Conservation (phyloP, 2,797 vertebrate species). For the Oreochromis grahami region DNA sequence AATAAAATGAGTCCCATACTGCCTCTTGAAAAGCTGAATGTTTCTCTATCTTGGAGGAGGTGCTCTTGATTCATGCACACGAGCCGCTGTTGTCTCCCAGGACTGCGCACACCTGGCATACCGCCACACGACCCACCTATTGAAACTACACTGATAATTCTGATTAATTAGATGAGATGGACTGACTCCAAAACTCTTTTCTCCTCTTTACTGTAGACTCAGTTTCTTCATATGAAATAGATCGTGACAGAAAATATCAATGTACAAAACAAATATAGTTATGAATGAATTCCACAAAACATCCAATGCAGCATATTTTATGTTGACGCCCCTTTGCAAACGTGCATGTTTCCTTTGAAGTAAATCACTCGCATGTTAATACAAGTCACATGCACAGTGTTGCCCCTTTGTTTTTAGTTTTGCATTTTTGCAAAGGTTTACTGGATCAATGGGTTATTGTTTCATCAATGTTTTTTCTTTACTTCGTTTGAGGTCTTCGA, state of each 20-base stretch:
- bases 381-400: neutral
- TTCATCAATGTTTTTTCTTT: neutral
- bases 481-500: neutral
- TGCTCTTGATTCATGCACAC: neutral
- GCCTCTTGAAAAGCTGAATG: neutral
- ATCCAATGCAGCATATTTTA: neutral
- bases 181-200: neutral
- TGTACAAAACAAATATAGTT: neutral
- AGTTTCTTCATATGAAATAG: neutral
- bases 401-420: neutral
- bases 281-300: neutral
- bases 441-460: neutral
- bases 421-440: neutral
- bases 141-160: neutral
- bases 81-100: neutral
- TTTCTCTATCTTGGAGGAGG: neutral
- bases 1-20: neutral
- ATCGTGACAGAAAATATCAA: neutral
- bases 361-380: neutral
- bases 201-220: neutral
- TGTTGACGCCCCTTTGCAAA: neutral
- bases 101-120: neutral
- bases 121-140: neutral
- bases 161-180: neutral
- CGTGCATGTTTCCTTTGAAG: neutral